Base-by-base conservation (phyloP, 2,888 invertebrate genomes). In the Drosophila fungiperda region DNA sequence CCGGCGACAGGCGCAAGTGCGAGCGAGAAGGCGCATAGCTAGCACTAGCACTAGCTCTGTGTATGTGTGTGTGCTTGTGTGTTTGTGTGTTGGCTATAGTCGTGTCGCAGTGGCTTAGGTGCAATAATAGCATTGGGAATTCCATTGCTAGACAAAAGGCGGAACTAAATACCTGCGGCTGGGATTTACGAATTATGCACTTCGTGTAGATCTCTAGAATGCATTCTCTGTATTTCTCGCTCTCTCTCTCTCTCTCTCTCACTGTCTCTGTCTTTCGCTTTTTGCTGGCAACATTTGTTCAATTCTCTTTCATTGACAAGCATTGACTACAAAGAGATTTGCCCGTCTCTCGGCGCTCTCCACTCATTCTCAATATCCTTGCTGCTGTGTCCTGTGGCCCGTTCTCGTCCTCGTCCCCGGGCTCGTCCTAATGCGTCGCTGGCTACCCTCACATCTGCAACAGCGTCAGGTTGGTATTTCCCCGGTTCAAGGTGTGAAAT, bases 61-160 rank as follows among this genome's bases (percentile, higher is more conserved):
- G 45, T 20, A 45, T 38, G 11, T 36, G 36, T 45, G 45, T 26
- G 11, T 20, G 36, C n/a, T n/a, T 36, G 11, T 40, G 32, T 32
- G 38, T 26, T n/a, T n/a, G 32, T 32, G 54, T 59, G 55, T 55
- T 42, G 3, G 58, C n/a, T 55, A 36, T 52, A 20, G 38, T 45
- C 29, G 68, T 64, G 64, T 76, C 57, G 67, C 77, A 63, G 66
- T 70, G 88, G 87, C 88, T 87, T 87, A 87, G 88, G 89, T 87
- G 87, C 87, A 86, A 87, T 87, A 86, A 87, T 89, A 88, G 90
- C 80, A 88, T 89, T 89, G 90, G 90, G 88, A 89, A 87, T 87
- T 89, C 90, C 86, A 80, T 63, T 72, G 85, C 61, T 72, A 76
- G 63, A 89, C 86, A 89, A 87, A 88, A 81, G 90, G 88, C 90